A percentile compares a stretch with the other conserved stretches of the same genome.
These are phyloP conservation scores for Dryocosmus kuriphilus DNA, from an alignment of 2,888 invertebrate genomes.

Conservation along the genomic window DNA sequence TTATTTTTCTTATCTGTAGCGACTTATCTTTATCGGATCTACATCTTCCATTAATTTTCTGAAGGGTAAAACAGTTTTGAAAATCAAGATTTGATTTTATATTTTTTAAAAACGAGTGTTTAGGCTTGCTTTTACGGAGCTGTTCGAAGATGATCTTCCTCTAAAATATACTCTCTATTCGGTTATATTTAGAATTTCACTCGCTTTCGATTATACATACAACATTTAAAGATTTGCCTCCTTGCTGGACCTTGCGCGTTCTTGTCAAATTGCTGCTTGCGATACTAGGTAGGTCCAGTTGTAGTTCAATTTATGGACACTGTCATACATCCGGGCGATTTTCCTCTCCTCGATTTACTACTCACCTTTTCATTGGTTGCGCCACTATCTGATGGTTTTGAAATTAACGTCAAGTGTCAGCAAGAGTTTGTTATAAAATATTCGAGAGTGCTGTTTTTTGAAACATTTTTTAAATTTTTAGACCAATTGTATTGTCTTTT, in stretches of 20 bases:
- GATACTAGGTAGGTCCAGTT: no score
- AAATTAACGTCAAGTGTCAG: neutral
- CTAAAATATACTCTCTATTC: conserved; percentile 13
- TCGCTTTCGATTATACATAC: conserved; percentile 24
- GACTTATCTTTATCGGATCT: neutral
- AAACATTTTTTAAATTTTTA: neutral
- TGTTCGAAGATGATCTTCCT: neutral
- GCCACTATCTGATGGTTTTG: neutral
- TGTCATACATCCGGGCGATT: neutral
- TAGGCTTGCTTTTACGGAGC: conserved; percentile 3
- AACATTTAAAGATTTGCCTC: conserved; percentile 36
- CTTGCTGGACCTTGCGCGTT: conserved; percentile 32
- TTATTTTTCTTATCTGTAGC: conserved; percentile 23
- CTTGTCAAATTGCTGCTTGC: conserved; percentile 9
- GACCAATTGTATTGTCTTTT: neutral
- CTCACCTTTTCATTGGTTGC: neutral
- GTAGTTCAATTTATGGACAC: no score
- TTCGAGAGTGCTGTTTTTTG: neutral
- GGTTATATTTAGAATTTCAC: conserved; percentile 36
- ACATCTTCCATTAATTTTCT: neutral
- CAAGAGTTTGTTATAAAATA: neutral
- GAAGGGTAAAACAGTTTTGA: neutral
- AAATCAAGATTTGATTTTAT: conserved; percentile 14
- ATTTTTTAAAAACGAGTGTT: neutral
- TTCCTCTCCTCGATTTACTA: neutral